These are phyloP conservation scores for Lophochroa leadbeateri DNA, from an alignment of 2,113 vertebrate genomes.

Conservation along the genomic window DNA sequence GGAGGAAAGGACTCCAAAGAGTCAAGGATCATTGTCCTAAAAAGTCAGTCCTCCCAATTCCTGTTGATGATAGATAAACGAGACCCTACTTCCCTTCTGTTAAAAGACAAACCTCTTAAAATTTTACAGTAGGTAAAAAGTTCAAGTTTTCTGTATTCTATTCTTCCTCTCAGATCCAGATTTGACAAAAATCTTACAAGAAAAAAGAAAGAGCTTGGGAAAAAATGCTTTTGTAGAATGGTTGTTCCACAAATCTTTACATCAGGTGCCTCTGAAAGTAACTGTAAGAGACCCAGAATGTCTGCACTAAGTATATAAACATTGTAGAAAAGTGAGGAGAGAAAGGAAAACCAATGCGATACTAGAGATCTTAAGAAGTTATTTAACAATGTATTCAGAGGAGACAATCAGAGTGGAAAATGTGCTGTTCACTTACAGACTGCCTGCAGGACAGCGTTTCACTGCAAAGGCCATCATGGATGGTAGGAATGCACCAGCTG, in stretches of 20 bases:
- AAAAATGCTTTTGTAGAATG: background rate
- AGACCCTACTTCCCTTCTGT: background rate
- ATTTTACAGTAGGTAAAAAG: background rate
- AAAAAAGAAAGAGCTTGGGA: background rate
- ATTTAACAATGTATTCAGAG: background rate
- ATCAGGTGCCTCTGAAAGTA: background rate
- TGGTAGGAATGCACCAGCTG: background rate
- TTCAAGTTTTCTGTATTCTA: background rate
- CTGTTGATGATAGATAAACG: background rate
- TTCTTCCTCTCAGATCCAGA: background rate
- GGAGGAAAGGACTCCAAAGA: background rate
- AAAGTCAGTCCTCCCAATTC: background rate
- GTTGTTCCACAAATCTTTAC: background rate
- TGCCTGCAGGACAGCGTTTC: background rate
- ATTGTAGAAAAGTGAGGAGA: background rate
- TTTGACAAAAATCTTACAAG: background rate
- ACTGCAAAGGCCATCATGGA: background rate
- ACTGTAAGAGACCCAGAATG: background rate
- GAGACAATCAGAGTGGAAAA: background rate
- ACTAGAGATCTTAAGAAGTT: background rate
- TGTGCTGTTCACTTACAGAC: background rate
- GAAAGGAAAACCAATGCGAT: background rate
- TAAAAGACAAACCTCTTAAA: background rate
- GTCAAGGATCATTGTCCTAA: background rate
- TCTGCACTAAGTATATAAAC: background rate